Evolutionary conservation across 1,140 invertebrate species (phyloP).

Genomic region (Drosophila hydei): DNA sequence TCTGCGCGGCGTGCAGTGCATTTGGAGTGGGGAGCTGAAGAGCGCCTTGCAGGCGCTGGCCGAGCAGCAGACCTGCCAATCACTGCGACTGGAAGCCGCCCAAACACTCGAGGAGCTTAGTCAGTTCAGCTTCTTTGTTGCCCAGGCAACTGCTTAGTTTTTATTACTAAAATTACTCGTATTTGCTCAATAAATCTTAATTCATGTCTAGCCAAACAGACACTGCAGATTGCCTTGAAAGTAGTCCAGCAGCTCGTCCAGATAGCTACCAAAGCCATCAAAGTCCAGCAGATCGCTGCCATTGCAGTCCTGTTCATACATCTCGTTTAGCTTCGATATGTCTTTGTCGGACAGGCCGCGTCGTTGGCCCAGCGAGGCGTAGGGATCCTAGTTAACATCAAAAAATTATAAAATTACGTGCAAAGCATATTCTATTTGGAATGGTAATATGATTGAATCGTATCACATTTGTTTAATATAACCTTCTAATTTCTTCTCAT

Average conservation of each 20-base stretch:
- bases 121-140: conserved; percentile 85
- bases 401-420: background rate
- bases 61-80: conserved; percentile 51
- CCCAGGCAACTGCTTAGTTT: conserved; percentile 25
- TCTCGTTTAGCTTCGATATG: conserved; percentile 87
- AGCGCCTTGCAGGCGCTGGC: conserved; percentile 85
- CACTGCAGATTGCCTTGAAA: conserved; percentile 68
- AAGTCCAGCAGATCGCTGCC: conserved; percentile 58
- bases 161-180: conserved; percentile 15
- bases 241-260: conserved; percentile 75
- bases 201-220: conserved; percentile 53
- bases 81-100: conserved; percentile 84
- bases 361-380: conserved; percentile 86
- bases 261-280: conserved; percentile 64
- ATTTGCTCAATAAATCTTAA: conserved; percentile 19
- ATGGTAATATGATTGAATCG: too few species aligned
- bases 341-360: conserved; percentile 88
- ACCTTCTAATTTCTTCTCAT: too few species aligned
- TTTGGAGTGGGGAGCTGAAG: conserved; percentile 86
- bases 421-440: background rate
- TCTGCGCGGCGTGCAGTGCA: conserved; percentile 87
- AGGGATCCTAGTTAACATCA: conserved; percentile 58
- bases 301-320: conserved; percentile 86
- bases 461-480: too few species aligned
- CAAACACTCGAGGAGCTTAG: conserved; percentile 85